Percentiles rank a stretch among this genome's conserved stretches.
phyloP scores from a whole-genome alignment of 2,797 vertebrate species.

The Arnoldichthys spilopterus region DNA sequence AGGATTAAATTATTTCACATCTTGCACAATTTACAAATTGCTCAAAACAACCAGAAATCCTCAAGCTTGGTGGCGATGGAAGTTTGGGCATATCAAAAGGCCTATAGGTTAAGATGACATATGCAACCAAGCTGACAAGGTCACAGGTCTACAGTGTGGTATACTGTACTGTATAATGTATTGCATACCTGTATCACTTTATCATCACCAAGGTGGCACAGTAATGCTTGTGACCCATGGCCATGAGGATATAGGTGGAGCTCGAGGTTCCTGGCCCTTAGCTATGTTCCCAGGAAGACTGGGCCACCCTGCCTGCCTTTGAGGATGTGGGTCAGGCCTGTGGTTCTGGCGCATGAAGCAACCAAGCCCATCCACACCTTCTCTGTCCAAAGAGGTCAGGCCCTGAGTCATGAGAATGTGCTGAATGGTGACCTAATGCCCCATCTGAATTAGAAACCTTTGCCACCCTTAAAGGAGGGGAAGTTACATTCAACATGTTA shows the following conservation, averaged over 20 bases:
- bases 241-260: slow-evolving; percentile 21
- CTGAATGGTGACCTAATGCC: slow-evolving; percentile 13
- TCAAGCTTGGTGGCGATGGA: too few species aligned
- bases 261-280: slow-evolving; percentile 13
- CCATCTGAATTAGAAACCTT: slow-evolving; percentile 32
- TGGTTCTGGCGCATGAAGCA: slow-evolving; percentile 32
- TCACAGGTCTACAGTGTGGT: neutral
- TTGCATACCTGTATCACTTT: neutral
- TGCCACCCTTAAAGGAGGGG: slow-evolving; percentile 15
- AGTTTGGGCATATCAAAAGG: too few species aligned
- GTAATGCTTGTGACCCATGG: neutral
- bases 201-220: neutral
- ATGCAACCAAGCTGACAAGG: neutral
- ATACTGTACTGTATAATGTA: neutral
- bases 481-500: slow-evolving; percentile 34
- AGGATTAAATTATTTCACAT: too few species aligned
- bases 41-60: too few species aligned
- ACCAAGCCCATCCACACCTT: slow-evolving; percentile 42
- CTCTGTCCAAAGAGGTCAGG: slow-evolving; percentile 21
- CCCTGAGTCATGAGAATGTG: slow-evolving; percentile 33
- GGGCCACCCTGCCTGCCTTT: slow-evolving; percentile 7
- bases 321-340: slow-evolving; percentile 15
- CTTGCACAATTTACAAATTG: too few species aligned
- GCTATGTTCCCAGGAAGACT: slow-evolving; percentile 36
- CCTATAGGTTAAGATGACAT: neutral